phyloP scores from a whole-genome alignment of 2,888 invertebrate species.

The Perizoma affinitatum region DNA sequence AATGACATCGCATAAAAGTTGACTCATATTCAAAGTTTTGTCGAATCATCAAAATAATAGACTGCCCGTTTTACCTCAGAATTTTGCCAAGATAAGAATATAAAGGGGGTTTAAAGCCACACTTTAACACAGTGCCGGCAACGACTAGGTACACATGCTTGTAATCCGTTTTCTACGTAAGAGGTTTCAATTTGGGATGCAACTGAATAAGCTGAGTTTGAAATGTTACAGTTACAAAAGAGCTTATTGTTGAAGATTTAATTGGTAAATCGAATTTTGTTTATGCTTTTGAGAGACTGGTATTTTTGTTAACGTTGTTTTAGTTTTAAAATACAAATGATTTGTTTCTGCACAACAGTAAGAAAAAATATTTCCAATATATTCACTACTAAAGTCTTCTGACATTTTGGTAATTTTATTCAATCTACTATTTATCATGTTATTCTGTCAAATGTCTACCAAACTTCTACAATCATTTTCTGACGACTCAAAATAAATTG shows the following conservation, averaged over 20 bases:
- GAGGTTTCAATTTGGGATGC: slow-evolving; percentile 3
- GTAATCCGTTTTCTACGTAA: not conserved
- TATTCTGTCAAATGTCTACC: too few relatives aligned
- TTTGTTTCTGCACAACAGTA: not conserved
- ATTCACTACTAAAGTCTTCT: too few relatives aligned
- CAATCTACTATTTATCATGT: too few relatives aligned
- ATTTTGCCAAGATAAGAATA: slow-evolving; percentile 59
- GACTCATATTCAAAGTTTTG: slow-evolving; percentile 65
- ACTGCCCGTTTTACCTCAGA: slow-evolving; percentile 59
- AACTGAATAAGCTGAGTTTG: slow-evolving; percentile 40
- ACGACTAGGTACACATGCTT: too few relatives aligned
- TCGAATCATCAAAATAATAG: slow-evolving; percentile 70
- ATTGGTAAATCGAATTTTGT: slow-evolving; percentile 16
- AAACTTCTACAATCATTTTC: too few relatives aligned
- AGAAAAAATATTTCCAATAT: too few relatives aligned
- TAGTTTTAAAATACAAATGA: not conserved
- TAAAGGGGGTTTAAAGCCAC: slow-evolving; percentile 42
- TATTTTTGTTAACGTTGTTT: slow-evolving; percentile 2
- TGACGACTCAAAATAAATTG: too few relatives aligned
- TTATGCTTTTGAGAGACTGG: slow-evolving; percentile 4
- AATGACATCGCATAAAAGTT: slow-evolving; percentile 53
- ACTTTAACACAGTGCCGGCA: slow-evolving; percentile 28
- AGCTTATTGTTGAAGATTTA: slow-evolving; percentile 10
- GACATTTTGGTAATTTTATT: too few relatives aligned
- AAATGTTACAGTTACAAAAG: slow-evolving; percentile 18